Base-by-base conservation (phyloP, 2,113 vertebrate genomes). In the Bubo bubo region DNA sequence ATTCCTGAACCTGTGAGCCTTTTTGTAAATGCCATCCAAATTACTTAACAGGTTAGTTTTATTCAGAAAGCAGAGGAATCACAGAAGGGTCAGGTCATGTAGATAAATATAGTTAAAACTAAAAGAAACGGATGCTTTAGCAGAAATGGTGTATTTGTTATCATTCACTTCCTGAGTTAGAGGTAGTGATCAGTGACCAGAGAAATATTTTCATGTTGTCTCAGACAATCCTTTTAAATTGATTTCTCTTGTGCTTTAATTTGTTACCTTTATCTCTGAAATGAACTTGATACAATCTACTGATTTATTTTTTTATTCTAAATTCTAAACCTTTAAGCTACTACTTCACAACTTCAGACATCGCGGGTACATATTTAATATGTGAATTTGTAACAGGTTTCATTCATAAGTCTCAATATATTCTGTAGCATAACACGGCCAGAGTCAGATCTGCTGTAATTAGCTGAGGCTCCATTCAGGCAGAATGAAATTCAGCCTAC, bases 351-450 rank as follows among this genome's bases (percentile, higher is more conserved):
- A n/a, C 74, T 49, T 73, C 64, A 26, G 58, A 47, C 41, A 1
- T 21, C 1, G 35, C 6, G 5, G 22, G 2, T 20, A 20, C 56
- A 28, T 75, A 32, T 92, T 93, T 56, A 75, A 70, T 3, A 3
- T 26, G 50, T 53, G 73, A 79, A 60, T 28, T 14, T 60, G 43
- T 91, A 95, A 83, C 75, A 86, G 66, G 53, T 93, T 97, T 95
- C 93, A 95, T 88, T 93, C 95, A 70, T 45, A 73, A 75, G 72
- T 52, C 82, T 96, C 95, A 90, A 52, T 94, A 92, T 84, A 56
- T 76, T 84, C 91, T 71, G 72, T 49, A 60, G 14, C 28, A 13
- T n/a, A 82, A 86, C 10, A 2, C 4, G 34, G 72, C 64, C 49
- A 50, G 77, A 79, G 56, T 53, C 34, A 72, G 49, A 68, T 45